These are phyloP conservation scores for Galaxias olidus DNA, from an alignment of 2,797 vertebrate genomes.

Conservation along the genomic window DNA sequence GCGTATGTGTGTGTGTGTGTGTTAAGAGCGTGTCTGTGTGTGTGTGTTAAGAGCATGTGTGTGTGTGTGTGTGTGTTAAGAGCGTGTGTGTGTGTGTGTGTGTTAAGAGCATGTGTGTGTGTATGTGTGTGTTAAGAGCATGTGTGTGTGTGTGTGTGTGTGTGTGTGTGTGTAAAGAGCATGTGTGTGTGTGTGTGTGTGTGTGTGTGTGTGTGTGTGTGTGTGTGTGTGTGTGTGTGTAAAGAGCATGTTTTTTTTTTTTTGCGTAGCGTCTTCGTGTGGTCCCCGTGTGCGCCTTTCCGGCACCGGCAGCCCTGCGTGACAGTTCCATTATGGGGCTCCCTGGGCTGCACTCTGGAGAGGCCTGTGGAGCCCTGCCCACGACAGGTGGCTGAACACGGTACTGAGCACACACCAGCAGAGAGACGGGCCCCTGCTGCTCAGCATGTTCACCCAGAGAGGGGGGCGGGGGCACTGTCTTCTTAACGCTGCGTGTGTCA, in stretches of 20 bases:
- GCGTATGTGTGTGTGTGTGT: constrained; percentile 3
- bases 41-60: neutral
- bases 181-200: constrained; percentile 8
- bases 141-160: constrained; percentile 1
- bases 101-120: neutral
- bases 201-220: constrained; percentile 3
- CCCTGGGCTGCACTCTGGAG: constrained; percentile 3
- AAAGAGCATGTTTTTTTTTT: neutral
- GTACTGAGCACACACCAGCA: neutral
- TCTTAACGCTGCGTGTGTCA: neutral
- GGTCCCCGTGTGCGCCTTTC: neutral
- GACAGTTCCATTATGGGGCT: constrained; percentile 23
- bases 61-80: constrained; percentile 15
- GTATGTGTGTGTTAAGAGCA: too few species aligned
- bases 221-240: neutral
- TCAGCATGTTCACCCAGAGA: neutral
- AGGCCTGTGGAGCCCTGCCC: neutral
- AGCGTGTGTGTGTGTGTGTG: neutral
- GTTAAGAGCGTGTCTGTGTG: neutral
- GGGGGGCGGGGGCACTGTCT: neutral
- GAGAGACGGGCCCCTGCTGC: neutral
- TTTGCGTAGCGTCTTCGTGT: too few species aligned
- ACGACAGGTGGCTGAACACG: constrained; percentile 13
- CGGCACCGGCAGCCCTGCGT: neutral
- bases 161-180: neutral